Conservation (phyloP, 37 sponge, comb jelly and placozoan species). For the Halichondria panicea region DNA sequence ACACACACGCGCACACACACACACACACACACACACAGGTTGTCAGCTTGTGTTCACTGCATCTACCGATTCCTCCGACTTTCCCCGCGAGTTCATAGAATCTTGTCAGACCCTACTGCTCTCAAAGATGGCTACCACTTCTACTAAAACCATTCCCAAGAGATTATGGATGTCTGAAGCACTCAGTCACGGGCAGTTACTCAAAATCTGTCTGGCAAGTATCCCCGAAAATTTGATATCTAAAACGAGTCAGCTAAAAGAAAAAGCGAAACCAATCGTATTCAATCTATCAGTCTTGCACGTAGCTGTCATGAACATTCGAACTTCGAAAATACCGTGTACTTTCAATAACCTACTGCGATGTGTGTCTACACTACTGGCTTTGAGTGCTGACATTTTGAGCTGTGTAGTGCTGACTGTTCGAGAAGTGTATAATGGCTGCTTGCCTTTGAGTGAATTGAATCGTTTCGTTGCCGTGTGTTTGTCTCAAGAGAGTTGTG, state of each 20-base stretch:
- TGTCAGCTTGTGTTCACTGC: slow-evolving; percentile 6
- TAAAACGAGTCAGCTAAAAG: not conserved
- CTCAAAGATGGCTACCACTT: not conserved
- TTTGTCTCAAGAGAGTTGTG: not conserved
- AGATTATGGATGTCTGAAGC: slow-evolving; percentile 8
- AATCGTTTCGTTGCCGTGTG: not conserved
- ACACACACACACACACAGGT: no score
- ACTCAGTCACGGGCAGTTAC: slow-evolving; percentile 2
- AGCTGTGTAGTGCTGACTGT: not conserved
- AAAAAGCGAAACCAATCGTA: not conserved
- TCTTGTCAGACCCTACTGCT: slow-evolving; percentile 10
- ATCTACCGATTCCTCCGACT: not conserved
- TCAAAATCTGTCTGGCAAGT: slow-evolving; percentile 11
- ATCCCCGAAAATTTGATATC: slow-evolving; percentile 3
- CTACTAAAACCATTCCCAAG: not conserved
- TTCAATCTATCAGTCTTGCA: slow-evolving; percentile 30
- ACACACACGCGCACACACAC: no score
- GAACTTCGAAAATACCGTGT: not conserved
- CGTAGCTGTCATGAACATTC: not conserved
- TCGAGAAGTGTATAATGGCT: slow-evolving; percentile 10
- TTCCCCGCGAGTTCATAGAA: slow-evolving; percentile 16
- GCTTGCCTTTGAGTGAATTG: slow-evolving; percentile 3
- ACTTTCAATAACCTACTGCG: not conserved
- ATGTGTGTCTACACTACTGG: slow-evolving; percentile 1
- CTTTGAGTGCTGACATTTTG: not conserved